Conservation (phyloP, 2,113 vertebrate genomes). For the Hypanus sabinus region DNA sequence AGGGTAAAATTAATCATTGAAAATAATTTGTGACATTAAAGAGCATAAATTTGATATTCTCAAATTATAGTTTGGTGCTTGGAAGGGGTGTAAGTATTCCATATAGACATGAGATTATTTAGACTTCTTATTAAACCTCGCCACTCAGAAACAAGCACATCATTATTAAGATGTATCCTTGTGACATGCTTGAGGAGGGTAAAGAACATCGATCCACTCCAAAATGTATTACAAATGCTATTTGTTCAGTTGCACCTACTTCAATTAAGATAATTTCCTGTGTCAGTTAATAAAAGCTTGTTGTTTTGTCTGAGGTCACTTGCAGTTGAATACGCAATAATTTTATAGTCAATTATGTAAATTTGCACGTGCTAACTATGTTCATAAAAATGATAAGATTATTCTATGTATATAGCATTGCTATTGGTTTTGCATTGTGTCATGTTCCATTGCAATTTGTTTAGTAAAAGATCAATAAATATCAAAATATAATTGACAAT, state of each 20-base stretch:
- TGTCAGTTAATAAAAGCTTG: neutral
- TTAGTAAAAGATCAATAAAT: neutral
- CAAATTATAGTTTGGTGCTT: neutral
- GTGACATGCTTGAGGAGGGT: neutral
- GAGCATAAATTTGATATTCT: neutral
- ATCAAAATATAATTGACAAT: neutral
- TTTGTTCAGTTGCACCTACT: neutral
- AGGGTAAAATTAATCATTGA: neutral
- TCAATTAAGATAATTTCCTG: neutral
- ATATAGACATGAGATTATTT: neutral
- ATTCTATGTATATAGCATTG: neutral
- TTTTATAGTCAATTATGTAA: neutral
- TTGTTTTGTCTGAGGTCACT: neutral
- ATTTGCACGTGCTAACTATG: neutral
- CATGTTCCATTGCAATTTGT: neutral
- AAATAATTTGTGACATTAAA: neutral
- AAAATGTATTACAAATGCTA: neutral
- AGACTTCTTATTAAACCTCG: neutral
- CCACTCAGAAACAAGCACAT: neutral
- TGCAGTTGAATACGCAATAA: neutral
- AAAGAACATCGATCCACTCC: neutral
- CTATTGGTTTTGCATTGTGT: neutral
- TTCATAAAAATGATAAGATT: neutral
- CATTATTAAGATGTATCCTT: neutral
- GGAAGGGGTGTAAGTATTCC: neutral